Evolutionary conservation across 2,888 invertebrate species (phyloP).

Genomic region (Hydrotaea diabolus): DNA sequence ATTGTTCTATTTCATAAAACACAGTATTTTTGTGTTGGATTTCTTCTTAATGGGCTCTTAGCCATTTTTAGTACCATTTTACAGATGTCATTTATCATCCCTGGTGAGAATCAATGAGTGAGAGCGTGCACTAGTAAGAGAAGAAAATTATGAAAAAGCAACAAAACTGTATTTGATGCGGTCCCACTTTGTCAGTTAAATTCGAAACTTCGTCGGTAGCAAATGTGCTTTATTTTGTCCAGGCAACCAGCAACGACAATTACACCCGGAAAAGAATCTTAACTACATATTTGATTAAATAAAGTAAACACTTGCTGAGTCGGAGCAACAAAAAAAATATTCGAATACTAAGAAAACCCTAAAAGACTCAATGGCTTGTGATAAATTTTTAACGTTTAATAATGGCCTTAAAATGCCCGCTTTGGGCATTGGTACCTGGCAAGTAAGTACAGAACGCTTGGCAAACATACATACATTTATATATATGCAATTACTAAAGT

Average conservation of each 20-base stretch:
- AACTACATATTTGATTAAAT: not conserved
- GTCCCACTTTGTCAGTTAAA: not conserved
- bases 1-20: too few relatives aligned
- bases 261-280: not conserved
- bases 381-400: slow-evolving; percentile 78
- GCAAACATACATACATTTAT: too few relatives aligned
- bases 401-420: slow-evolving; percentile 86
- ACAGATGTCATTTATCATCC: not conserved
- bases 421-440: slow-evolving; percentile 91
- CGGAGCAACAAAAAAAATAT: not conserved
- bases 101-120: not conserved
- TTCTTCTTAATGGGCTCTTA: too few relatives aligned
- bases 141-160: not conserved
- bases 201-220: not conserved
- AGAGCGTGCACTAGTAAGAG: too few relatives aligned
- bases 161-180: slow-evolving; percentile 11
- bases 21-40: too few relatives aligned
- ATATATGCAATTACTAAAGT: too few relatives aligned
- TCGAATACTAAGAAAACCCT: not conserved
- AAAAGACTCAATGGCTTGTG: slow-evolving; percentile 60
- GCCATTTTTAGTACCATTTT: too few relatives aligned
- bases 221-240: not conserved
- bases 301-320: not conserved
- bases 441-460: slow-evolving; percentile 82
- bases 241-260: too few relatives aligned